Base-by-base conservation (phyloP, 1,140 invertebrate species). In the Acromyrmex charruanus region DNA sequence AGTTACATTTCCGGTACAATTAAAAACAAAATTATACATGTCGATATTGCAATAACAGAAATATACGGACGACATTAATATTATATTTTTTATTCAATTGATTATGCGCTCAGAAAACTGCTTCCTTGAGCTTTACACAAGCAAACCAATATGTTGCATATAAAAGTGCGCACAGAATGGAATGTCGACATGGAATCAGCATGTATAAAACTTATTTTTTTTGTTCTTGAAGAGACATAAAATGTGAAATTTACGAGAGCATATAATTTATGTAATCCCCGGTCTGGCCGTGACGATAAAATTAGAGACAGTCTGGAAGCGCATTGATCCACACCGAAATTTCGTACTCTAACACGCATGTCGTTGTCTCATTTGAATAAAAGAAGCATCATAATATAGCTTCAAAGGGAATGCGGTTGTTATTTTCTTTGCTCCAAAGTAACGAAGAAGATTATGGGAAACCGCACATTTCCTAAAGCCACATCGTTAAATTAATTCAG, bases 191-290 rank as follows among this genome's bases (percentile, higher is more conserved):
- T 44, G 10, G 18, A 10, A 77, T 61, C 16, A 49, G 5, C n/a
- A 21, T 1, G 18, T 53, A n/a, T 61, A 59, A 66, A 49, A 44
- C 28, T 69, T 31, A 51, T 59, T 77, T 65, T 49, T 84, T 84
- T 28, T 44, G 39, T 44, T 21, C 18, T 63, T 9, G 31, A 75
- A 79, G 63, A 18, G 18, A 77, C 85, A 58, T 91, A 91, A 91
- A 89, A 66, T 44, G n/a, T 9, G 12, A 18, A 79, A 84, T 91
- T 91, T 86, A 91, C 74, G 90, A 79, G 53, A 77, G 72, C 25
- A 79, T 69, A 86, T 88, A 85, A 91, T 91, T 91, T 90, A 86
- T 90, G 75, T 90, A 90, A 90, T 61, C 1, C 14, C 44, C 86
- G 28, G 65, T 2, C 71, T 55, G 80, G 72, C 63, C 89, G 75